Base-by-base conservation (phyloP, 92 coral and sea anemone genomes). In the Metridium senile region DNA sequence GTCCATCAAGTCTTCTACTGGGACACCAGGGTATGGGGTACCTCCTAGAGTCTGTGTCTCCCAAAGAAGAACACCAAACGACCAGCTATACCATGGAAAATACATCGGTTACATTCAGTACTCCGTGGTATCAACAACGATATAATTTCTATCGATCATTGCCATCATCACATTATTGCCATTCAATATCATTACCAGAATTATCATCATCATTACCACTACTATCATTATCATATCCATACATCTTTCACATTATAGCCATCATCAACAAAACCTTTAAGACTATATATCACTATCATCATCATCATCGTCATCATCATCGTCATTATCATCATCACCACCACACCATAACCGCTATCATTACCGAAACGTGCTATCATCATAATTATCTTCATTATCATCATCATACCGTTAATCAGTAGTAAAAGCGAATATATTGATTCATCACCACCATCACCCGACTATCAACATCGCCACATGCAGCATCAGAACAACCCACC, bases 21-120 rank as follows among this genome's bases (percentile, higher is more conserved):
- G 94, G 23, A 89, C 46, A 17, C 90, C 81, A 23, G 94, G 94
- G 33, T 89, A 89, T 4, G 94, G 94, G 9, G 84, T 82, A 10
- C 94, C 91, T n/a, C 94, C 94, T 11, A 90, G 84, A 1, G 94
- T 86, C 68, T 82, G 82, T 56, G 75, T 82, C 69, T 90, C 94
- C 94, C 94, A 90, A 16, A 90, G 63, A 0, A 86, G 78, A 53
- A 90, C 84, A 64, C 94, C 94, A 83, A 86, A 90, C 4, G 94
- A 86, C 94, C 94, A 90, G 19, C 94, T 90, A 70, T 29, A 59
- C n/a, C 22, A 74, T 16, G 64, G 29, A 18, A 61, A 29, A 1
- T 19, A 47, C 49, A 10, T 17, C 9, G 33, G 26, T 33, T 20
- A 26, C 61, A n/a, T 6, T 4, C 6, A 4, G 49, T 13, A 39